Evolutionary conservation across 2,888 invertebrate species (phyloP), one percentile per base, ranked within the genome.

Genomic region (Calephelis perditalis): DNA sequence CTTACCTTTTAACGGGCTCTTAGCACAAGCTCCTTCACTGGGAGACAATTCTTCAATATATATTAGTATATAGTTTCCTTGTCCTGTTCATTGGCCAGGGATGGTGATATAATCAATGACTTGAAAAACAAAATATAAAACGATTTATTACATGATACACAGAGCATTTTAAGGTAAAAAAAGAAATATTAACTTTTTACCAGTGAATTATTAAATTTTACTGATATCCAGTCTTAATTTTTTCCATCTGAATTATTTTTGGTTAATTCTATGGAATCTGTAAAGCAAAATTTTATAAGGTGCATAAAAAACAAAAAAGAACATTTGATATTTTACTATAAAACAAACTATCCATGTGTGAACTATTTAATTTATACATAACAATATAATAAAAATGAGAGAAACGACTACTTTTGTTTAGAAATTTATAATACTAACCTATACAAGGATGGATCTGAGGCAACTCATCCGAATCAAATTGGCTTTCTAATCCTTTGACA

Each of bases 341-440:
- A 26, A 26, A 26, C 26, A 26, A 26, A 26, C 2, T 26, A 26
- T 26, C 3, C 26, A 26, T 26, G 26, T 26, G 26, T 26, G 0
- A 26, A 26, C 26, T 26, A 26, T 26, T 26, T 26, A 26, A 26
- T 26, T 26, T 26, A 26, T 26, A 26, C 26, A 26, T 2, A 26
- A 26, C 26, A 26, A 26, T 26, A 3, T 26, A 26, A 26, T 26
- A 3, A 26, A 26, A 3, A 26, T 26, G 3, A 26, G 3, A 26
- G 26, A 26, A 26, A 46, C n/a, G 46, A 46, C 46, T 46, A n/a
- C 46, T 46, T 46, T 46, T 46, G n/a, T 46, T 12, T 12, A 46
- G 46, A 40, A 40, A 40, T 46, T 46, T 5, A 12, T 46, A 46
- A 46, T 46, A 4, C 66, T 47, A 59, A 69, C 67, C 62, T 11